phyloP scores from a whole-genome alignment of 2,113 vertebrate species.

The Podiceps cristatus region DNA sequence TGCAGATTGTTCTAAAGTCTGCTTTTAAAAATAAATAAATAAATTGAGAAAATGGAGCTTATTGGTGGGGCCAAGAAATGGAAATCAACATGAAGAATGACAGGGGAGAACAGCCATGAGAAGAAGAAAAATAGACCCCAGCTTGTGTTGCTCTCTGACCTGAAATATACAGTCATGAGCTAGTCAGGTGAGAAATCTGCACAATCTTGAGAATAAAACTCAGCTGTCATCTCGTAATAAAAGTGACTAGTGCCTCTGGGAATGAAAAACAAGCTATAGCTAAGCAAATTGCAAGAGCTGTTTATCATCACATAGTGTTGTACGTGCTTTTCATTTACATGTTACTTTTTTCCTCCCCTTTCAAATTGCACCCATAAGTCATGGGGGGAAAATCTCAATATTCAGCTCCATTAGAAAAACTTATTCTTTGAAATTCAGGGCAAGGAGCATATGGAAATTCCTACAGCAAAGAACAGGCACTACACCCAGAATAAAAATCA shows the following conservation, averaged over 20 bases:
- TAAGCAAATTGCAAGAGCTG: neutral
- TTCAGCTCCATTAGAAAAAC: slow-evolving; percentile 58
- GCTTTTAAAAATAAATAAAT: neutral
- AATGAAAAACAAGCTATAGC: neutral
- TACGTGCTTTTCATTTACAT: neutral
- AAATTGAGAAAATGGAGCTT: neutral
- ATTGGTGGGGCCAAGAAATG: neutral
- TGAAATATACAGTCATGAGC: neutral
- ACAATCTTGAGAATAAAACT: slow-evolving; percentile 19
- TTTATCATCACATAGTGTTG: neutral
- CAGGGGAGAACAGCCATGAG: neutral
- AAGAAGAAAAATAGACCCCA: neutral
- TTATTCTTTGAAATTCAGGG: slow-evolving; percentile 59
- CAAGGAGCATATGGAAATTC: slow-evolving; percentile 69
- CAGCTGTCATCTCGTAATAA: neutral
- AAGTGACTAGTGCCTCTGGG: neutral
- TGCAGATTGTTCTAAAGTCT: neutral
- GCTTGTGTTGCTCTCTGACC: slow-evolving; percentile 7
- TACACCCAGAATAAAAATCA: slow-evolving; percentile 42
- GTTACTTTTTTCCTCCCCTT: neutral
- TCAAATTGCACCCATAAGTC: slow-evolving; percentile 15
- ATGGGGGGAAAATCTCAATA: neutral
- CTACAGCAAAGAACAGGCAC: neutral
- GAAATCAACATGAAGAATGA: neutral
- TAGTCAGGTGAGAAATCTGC: slow-evolving; percentile 22